Evolutionary conservation across 2,888 invertebrate species (phyloP), one percentile per base, ranked within the genome.

Genomic region (Ctena decussata): DNA sequence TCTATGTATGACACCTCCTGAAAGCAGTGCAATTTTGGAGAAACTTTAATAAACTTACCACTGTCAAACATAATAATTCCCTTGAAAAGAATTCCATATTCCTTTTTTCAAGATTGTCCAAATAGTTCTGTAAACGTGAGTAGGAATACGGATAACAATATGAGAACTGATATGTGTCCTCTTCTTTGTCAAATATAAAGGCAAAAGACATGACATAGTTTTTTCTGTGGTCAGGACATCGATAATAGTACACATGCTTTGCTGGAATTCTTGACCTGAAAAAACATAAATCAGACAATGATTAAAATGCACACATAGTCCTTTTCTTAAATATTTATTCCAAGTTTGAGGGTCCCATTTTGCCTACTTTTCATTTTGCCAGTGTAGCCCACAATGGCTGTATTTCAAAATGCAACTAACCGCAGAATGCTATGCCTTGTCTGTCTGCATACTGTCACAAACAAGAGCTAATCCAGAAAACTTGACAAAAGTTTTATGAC

Each of bases 141-240:
- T 99, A 99, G n/a, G 99, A 98, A 95, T 99, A 99, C 0, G 99
- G 99, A 85, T 98, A 98, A 37, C 98, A 98, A 92, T 99, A 97
- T 0, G 98, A 97, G 96, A 99, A 99, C 95, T 99, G 99, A 95
- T 98, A 99, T 0, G 98, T 97, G 94, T 99, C 99, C 91, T 98
- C 98, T 95, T 99, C 99, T 79, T 97, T 97, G 96, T 99, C 99
- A 95, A 99, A 99, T 35, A 98, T 97, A 95, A 99, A 99, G 0
- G 98, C 98, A 95, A 99, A 98, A 93, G 98, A 99, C 84, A 99
- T 97, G 41, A 99, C 97, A 96, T 98, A 98, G 92, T 99, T 98
- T 82, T 98, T 98, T 91, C 95, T 91, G 96, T 99, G 99, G 84
- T 97, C 97, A 15, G 97, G 96, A 0, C 99, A 99, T 90, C 98